Evolutionary conservation across 2,888 invertebrate genomes (phyloP).

Genomic region (Drosophila rubida): DNA sequence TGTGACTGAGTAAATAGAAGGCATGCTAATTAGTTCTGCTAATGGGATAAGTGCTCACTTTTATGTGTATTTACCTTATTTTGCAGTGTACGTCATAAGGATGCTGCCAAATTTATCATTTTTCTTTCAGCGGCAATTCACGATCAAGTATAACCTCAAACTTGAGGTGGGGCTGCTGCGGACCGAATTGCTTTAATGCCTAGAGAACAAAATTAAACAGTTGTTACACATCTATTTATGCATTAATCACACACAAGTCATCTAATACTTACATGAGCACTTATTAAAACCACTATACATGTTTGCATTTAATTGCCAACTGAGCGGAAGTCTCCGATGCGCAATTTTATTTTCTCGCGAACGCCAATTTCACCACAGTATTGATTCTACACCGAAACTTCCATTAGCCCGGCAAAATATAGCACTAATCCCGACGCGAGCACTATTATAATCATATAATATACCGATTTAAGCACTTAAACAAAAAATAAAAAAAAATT

Average conservation of each 20-base stretch:
- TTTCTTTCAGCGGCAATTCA: neutral
- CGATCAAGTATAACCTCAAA: neutral
- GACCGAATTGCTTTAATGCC: neutral
- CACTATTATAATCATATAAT: neutral
- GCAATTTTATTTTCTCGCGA: neutral
- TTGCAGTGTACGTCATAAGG: neutral
- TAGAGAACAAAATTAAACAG: too few species aligned
- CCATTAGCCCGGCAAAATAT: neutral
- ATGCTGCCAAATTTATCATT: neutral
- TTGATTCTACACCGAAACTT: neutral
- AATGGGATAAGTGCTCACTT: slow-evolving; percentile 52
- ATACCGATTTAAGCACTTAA: neutral
- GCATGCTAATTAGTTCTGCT: slow-evolving; percentile 68
- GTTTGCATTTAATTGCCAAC: too few species aligned
- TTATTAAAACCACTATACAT: too few species aligned
- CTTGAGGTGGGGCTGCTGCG: neutral
- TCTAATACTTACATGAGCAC: too few species aligned
- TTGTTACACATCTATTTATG: too few species aligned
- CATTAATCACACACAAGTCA: too few species aligned
- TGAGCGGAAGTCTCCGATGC: too few species aligned
- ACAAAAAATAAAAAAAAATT: neutral
- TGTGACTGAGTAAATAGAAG: slow-evolving; percentile 50
- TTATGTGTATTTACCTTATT: neutral
- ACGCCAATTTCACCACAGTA: too few species aligned
- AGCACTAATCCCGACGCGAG: neutral